Base-by-base conservation (phyloP, 2,113 vertebrate species). In the Xiphias gladius region DNA sequence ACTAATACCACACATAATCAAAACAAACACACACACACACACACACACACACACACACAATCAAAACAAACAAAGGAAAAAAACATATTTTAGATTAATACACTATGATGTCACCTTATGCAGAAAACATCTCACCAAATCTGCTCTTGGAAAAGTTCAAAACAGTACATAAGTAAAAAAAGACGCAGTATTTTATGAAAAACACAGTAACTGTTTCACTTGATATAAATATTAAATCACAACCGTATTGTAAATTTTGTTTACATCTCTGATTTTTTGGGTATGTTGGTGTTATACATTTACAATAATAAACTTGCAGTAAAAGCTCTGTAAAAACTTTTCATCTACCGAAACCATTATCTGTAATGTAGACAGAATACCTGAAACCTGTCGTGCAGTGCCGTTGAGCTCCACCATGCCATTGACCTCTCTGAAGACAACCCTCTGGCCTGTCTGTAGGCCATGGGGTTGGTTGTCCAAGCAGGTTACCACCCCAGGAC, bases 381-480 rank as follows among this genome's bases (percentile, higher is more conserved):
- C 98, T 94, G 96, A 96, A 93, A 99, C 94, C 84, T 96, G 96
- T 76, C 94, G 95, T 0, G 78, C 92, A 7, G 95, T 95, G 86
- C 96, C 95, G 57, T 99, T 99, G 80, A 99, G 96, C 71, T 95
- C 94, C 0, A 86, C 91, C 98, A 99, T 99, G 87, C 98, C 98
- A 50, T 97, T 94, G 76, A 99, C 94, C 94, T 99, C 98, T 87
- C 96, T 95, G 85, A 99, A 98, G 57, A 96, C 94, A 87, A 99
- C 90, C 43, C 95, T 96, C 59, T 99, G 97, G 46, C 98, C 97
- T 0, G 96, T 97, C 94, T 99, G 97, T 35, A 99, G 95, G 62
- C 97, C 97, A 68, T 99, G 98, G 28, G 96, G 96, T 76, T 93
- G 96, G 92, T 96, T 97, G 93, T 99, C 98, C 96, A 99, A 96